phyloP scores from a whole-genome alignment of 2,113 vertebrate species.

The Coracopsis vasa region DNA sequence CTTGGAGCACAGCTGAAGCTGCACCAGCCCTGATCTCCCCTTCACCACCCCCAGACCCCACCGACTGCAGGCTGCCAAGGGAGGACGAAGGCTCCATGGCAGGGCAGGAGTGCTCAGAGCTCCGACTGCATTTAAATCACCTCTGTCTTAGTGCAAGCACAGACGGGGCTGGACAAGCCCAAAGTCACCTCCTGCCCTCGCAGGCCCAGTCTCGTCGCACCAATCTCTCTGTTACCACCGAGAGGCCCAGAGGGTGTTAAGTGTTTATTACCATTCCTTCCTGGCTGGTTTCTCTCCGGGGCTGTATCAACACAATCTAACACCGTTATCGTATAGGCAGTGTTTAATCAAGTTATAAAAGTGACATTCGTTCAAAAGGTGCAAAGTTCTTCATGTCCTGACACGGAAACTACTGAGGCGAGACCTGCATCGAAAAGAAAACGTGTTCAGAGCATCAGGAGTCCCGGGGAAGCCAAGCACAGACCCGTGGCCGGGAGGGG shows the following conservation, averaged over 20 bases:
- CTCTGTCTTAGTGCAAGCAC: rapidly evolving
- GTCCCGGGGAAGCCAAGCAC: conserved; percentile 6
- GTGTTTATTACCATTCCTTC: conserved; percentile 56
- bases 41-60: not conserved
- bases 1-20: no score
- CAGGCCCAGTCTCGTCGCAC: not conserved
- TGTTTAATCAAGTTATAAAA: conserved; percentile 69
- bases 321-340: conserved; percentile 62
- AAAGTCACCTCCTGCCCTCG: not conserved
- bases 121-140: not conserved
- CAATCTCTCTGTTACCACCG: not conserved
- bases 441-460: not conserved
- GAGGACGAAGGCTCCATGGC: not conserved
- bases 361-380: conserved; percentile 68
- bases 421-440: conserved; percentile 22
- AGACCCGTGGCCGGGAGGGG: not conserved
- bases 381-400: conserved; percentile 61
- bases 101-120: rapidly evolving
- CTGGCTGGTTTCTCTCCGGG: conserved; percentile 10
- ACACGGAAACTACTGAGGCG: conserved; percentile 48
- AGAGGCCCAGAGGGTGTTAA: conserved; percentile 21
- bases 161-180: not conserved
- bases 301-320: conserved; percentile 60
- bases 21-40: not conserved
- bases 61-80: not conserved